phyloP scores from a whole-genome alignment of 2,797 vertebrate species.

The Oreochromis grahami region DNA sequence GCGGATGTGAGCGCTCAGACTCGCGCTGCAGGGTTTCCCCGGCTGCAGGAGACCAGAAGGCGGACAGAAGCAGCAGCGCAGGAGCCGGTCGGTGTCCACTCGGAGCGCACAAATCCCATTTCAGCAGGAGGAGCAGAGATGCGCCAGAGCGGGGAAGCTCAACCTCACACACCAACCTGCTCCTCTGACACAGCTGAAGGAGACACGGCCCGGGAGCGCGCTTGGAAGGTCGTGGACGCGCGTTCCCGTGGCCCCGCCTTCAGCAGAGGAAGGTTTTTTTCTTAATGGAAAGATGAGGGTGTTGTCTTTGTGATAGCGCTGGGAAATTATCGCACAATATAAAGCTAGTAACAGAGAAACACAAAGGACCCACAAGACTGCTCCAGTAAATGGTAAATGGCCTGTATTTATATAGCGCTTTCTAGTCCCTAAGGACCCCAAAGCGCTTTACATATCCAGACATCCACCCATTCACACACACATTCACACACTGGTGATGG shows the following conservation, averaged over 20 bases:
- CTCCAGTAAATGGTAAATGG: no score
- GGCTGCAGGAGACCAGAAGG: neutral
- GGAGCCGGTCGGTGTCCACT: neutral
- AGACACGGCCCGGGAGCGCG: conserved; percentile 6
- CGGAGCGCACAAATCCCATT: neutral
- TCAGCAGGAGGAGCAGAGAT: conserved; percentile 11
- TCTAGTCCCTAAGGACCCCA: no score
- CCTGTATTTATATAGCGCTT: no score
- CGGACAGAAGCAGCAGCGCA: conserved; percentile 10
- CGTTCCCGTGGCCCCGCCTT: conserved; percentile 32
- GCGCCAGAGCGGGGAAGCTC: neutral
- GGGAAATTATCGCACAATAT: no score
- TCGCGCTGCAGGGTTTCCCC: conserved; percentile 12
- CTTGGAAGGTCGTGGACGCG: neutral
- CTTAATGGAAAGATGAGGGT: neutral
- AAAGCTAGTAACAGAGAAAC: neutral
- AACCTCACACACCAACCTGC: neutral
- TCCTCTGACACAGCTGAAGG: neutral
- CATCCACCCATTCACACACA: no score
- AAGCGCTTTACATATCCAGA: no score
- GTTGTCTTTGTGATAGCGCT: neutral
- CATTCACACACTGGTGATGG: no score
- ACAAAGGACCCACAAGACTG: neutral
- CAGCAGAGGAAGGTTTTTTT: neutral
- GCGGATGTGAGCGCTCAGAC: neutral